These are phyloP conservation scores for Trichosurus vulpecula DNA, from an alignment of 2,797 vertebrate genomes.

Conservation along the genomic window DNA sequence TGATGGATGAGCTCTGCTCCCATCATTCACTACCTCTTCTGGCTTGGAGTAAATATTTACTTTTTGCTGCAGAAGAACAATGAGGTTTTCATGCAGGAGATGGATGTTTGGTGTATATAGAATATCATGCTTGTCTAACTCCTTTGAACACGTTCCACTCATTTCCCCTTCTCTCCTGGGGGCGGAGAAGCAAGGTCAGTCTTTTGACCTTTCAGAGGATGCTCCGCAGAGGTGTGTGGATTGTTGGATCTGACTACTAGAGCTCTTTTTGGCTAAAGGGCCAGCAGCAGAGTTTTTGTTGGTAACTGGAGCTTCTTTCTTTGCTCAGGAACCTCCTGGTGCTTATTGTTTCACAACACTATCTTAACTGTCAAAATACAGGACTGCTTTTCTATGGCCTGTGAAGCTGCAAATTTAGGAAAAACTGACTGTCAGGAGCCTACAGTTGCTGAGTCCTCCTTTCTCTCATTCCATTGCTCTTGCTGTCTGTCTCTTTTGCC, in stretches of 20 bases:
- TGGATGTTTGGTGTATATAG: conserved; percentile 42
- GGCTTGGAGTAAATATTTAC: conserved; percentile 76
- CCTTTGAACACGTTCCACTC: conserved; percentile 56
- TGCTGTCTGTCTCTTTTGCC: neutral
- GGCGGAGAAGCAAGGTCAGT: conserved; percentile 38
- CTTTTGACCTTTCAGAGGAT: conserved; percentile 59
- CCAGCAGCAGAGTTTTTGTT: conserved; percentile 39
- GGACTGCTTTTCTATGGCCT: conserved; percentile 40
- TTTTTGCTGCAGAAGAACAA: conserved; percentile 61
- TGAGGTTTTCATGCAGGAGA: conserved; percentile 65
- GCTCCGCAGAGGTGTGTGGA: conserved; percentile 12
- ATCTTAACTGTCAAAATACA: conserved; percentile 55
- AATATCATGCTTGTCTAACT: conserved; percentile 64
- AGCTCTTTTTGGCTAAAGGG: conserved; percentile 40
- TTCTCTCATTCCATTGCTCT: conserved; percentile 39
- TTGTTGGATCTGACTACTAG: neutral
- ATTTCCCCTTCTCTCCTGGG: conserved; percentile 36
- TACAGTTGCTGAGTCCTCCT: conserved; percentile 61
- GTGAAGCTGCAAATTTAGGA: conserved; percentile 52
- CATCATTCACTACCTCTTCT: conserved; percentile 68
- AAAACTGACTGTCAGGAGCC: conserved; percentile 49
- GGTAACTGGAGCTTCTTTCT: conserved; percentile 63
- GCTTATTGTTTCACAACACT: conserved; percentile 41
- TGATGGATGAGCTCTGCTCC: conserved; percentile 69
- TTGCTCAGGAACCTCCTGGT: conserved; percentile 10